Percentiles rank a stretch among this genome's conserved stretches.
Evolutionary conservation across 2,113 vertebrate genomes (phyloP).

Genomic region (Phyllopteryx taeniolatus): DNA sequence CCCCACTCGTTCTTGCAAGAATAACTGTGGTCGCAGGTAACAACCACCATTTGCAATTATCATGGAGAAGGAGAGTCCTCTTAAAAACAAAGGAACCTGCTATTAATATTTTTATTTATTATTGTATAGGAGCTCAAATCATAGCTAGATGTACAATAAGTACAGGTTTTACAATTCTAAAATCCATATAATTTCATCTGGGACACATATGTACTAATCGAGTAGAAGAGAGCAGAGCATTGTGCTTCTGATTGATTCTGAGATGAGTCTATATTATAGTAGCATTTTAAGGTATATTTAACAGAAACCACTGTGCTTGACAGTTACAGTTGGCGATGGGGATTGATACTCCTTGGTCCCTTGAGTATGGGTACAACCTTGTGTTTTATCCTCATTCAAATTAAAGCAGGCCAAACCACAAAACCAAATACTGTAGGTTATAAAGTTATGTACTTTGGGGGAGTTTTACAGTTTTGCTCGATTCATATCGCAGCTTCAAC

Average conservation of each 20-base stretch:
- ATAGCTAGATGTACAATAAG: not conserved
- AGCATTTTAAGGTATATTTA: not conserved
- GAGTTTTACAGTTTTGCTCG: too few species aligned
- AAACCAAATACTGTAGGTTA: too few species aligned
- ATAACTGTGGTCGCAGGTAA: not conserved
- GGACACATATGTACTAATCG: not conserved
- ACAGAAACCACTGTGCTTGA: not conserved
- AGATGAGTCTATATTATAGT: not conserved
- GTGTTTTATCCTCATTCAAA: too few species aligned
- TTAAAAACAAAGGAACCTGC: slow-evolving; percentile 1
- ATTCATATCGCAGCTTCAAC: too few species aligned
- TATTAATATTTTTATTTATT: slow-evolving; percentile 1
- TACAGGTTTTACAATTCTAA: not conserved
- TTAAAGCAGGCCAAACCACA: too few species aligned
- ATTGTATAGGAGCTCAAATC: not conserved
- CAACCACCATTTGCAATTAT: not conserved
- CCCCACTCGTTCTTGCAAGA: not conserved
- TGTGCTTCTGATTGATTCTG: not conserved
- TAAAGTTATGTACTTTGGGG: too few species aligned
- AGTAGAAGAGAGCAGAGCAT: not conserved
- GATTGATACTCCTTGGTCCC: not conserved
- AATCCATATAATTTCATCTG: not conserved
- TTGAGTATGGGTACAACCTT: not conserved
- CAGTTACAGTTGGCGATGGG: not conserved
- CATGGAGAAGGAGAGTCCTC: not conserved